Conservation (phyloP, 1,140 invertebrate species). For the Drosophila prosaltans region DNA sequence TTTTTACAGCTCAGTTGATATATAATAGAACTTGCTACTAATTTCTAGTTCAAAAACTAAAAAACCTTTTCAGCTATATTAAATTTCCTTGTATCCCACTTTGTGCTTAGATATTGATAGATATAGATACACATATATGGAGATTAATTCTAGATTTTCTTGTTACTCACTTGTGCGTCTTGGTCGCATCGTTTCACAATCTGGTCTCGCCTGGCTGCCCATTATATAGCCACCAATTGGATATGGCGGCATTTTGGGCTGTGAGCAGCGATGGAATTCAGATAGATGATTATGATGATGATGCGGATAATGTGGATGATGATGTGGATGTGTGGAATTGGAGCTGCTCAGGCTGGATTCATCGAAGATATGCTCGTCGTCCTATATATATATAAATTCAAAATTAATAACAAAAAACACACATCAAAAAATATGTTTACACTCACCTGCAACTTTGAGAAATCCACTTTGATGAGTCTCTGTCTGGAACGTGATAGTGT, state of each 20-base stretch:
- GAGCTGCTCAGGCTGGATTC: constrained; percentile 67
- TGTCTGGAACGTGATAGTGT: constrained; percentile 80
- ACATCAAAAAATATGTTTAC: too few species aligned
- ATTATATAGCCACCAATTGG: constrained; percentile 77
- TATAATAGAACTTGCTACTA: too few species aligned
- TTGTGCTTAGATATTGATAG: constrained; percentile 48
- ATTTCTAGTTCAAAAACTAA: background rate
- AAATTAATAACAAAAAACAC: background rate
- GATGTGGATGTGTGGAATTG: constrained; percentile 45
- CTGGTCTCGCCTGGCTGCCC: constrained; percentile 51
- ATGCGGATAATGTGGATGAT: constrained; percentile 16
- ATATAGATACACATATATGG: background rate
- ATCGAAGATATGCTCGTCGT: constrained; percentile 79
- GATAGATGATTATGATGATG: constrained; percentile 43
- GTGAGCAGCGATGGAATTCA: constrained; percentile 71
- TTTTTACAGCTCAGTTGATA: too few species aligned
- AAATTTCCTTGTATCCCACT: constrained; percentile 29
- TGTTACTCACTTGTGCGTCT: constrained; percentile 79
- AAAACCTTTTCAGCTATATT: constrained; percentile 2
- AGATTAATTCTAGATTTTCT: background rate
- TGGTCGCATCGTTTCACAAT: constrained; percentile 53
- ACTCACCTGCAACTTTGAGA: constrained; percentile 86
- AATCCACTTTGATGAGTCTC: constrained; percentile 88
- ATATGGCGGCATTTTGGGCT: constrained; percentile 82
- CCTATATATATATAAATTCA: constrained; percentile 41